These are phyloP conservation scores for Drosophila hamatofila DNA, from an alignment of 2,888 invertebrate species.

Conservation along the genomic window DNA sequence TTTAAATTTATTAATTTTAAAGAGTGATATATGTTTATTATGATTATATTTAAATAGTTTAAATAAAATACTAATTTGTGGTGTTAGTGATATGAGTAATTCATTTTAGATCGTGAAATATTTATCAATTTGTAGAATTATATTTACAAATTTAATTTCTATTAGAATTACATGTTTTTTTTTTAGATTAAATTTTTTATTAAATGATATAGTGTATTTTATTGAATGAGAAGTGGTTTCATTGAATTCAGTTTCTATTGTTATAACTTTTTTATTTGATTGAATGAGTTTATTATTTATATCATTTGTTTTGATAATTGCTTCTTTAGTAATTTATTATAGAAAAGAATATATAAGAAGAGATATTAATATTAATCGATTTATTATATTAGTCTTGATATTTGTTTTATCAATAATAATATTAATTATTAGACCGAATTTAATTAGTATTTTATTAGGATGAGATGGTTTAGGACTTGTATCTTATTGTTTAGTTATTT, in stretches of 20 bases:
- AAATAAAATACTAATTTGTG: slow-evolving; percentile 90
- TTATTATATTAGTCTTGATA: no score
- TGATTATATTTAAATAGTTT: slow-evolving; percentile 88
- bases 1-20: slow-evolving; percentile 88
- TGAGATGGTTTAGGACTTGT: not conserved
- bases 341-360: not conserved
- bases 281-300: slow-evolving; percentile 89
- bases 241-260: slow-evolving; percentile 77
- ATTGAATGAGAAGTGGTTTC: slow-evolving; percentile 87
- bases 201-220: slow-evolving; percentile 86
- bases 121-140: slow-evolving; percentile 86
- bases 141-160: slow-evolving; percentile 86
- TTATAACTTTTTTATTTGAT: slow-evolving; percentile 88
- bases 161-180: slow-evolving; percentile 84
- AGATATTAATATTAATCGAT: no score
- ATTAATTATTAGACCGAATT: not conserved
- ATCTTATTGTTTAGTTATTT: not conserved
- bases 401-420: no score
- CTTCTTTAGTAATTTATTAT: slow-evolving; percentile 87
- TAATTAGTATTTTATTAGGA: not conserved
- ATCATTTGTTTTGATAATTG: slow-evolving; percentile 89
- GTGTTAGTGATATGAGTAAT: slow-evolving; percentile 87
- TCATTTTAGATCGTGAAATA: slow-evolving; percentile 86
- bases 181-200: slow-evolving; percentile 85
- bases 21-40: slow-evolving; percentile 86